Percentiles rank a stretch among this genome's conserved stretches.
Conservation (phyloP, 92 coral and sea anemone species). For the Phenganax stokvisi region DNA sequence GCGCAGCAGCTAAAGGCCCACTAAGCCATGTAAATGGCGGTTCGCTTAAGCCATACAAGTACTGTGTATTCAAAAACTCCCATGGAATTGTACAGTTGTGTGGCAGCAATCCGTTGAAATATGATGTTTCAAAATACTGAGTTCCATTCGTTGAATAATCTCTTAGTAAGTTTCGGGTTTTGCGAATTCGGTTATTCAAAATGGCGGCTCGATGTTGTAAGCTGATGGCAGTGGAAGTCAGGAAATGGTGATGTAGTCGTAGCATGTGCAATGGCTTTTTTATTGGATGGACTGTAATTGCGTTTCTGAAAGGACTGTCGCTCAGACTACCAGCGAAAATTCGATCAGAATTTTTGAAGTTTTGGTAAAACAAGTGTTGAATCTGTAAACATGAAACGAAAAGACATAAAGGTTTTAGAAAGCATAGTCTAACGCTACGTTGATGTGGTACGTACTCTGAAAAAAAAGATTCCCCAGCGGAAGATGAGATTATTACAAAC, state of each 20-base stretch:
- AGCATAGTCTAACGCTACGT: not conserved
- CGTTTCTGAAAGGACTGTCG: conserved; percentile 77
- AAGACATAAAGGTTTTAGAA: not conserved
- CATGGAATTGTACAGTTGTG: conserved; percentile 24
- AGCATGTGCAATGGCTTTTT: conserved; percentile 79
- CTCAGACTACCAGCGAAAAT: conserved; percentile 79
- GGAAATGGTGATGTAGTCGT: conserved; percentile 75
- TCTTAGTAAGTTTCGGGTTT: not conserved
- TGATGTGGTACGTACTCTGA: too few species aligned
- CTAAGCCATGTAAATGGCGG: conserved; percentile 86
- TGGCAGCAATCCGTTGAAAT: conserved; percentile 21
- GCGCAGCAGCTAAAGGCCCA: conserved; percentile 69
- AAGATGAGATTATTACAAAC: too few species aligned
- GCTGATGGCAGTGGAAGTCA: conserved; percentile 64
- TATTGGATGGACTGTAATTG: conserved; percentile 91
- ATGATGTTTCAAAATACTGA: not conserved
- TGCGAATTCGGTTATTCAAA: conserved; percentile 22
- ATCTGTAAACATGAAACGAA: conserved; percentile 42
- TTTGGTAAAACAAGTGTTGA: conserved; percentile 89
- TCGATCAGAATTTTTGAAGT: conserved; percentile 57
- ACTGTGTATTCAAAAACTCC: conserved; percentile 14
- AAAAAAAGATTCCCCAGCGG: too few species aligned
- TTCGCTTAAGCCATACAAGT: conserved; percentile 21
- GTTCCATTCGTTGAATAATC: not conserved
- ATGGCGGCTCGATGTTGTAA: conserved; percentile 70